Evolutionary conservation across 2,797 vertebrate genomes (phyloP), one percentile per base, ranked within the genome.

Genomic region (Sphaeramia orbicularis): DNA sequence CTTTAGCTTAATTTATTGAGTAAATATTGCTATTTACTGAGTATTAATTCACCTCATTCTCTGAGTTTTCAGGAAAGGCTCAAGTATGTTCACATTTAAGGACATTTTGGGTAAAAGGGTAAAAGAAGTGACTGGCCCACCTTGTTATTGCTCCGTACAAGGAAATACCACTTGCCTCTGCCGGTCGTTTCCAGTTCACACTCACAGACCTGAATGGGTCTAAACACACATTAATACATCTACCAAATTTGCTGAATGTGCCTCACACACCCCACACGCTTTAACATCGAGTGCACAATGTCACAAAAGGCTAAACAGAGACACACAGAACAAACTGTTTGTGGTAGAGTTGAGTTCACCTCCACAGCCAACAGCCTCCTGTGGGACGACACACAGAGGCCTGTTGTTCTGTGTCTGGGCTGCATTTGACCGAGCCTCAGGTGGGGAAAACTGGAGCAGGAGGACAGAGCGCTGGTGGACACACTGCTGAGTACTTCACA

Each of bases 381-480:
- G 48, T n/a, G 36, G 56, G 37, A 30, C n/a, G 3, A 27, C n/a
- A 10, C 61, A 62, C 57, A 67, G 50, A 66, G 57, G 38, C 50
- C 21, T 15, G 37, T 67, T 72, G 61, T 66, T 19, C 62, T 53
- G 12, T 51, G 47, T 38, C 48, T 15, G 49, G 40, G 19, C 16
- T 38, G 24, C 15, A 32, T 45, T 30, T 21, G 27, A 16, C 37
- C 18, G 38, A 54, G 18, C n/a, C n/a, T n/a, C 62, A 14, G 43
- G 18, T 15, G 24, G 49, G 50, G 14, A 24, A 35, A 16, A n/a
- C 4, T 1, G 14, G 13, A 12, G 7, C 13, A 2, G 7, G 9
- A 15, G 30, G 4, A n/a, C n/a, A n/a, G n/a, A n/a, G n/a, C n/a
- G n/a, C n/a, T n/a, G n/a, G n/a, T n/a, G n/a, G n/a, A n/a, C n/a